Evolutionary conservation across 2,888 invertebrate genomes (phyloP), one percentile per base, ranked within the genome.

Genomic region (Orthonychiurus folsomi): DNA sequence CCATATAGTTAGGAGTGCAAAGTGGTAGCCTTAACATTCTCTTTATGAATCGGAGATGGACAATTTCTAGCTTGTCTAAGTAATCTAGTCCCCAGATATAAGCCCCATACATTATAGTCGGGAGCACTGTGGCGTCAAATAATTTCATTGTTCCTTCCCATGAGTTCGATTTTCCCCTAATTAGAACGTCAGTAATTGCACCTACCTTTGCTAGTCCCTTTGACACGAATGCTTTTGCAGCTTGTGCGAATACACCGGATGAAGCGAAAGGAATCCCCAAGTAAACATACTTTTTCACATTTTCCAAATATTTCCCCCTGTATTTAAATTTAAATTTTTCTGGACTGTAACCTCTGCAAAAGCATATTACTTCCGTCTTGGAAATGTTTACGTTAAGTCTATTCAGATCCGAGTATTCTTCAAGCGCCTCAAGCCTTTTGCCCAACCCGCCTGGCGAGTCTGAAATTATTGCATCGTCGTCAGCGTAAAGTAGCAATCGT

Each of bases 301-400:
- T n/a, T n/a, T n/a, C n/a, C n/a, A n/a, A n/a, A n/a, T n/a, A n/a
- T n/a, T n/a, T n/a, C n/a, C 37, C 37, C 15, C 15, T 37, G 37
- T 37, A 37, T 9, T 5, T 5, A 15, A 37, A 37, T 9, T 5
- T 37, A 37, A 5, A 37, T 37, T 37, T 37, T 9, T 5, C 9
- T 37, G 37, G 15, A n/a, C 18, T 53, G 2, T 15, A 18, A 15
- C 54, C 47, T 28, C 24, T 54, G 5, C n/a, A 18, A 54, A 53
- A 60, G 1, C 53, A 5, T 47, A 54, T 52, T 12, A 60, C 37
- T 27, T 60, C 37, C 24, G 60, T 59, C 47, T 60, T 60, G 0
- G 1, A 1, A 0, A 47, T 3, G 37, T 54, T 60, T 1, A 60
- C 37, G 2, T 37, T 37, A 5, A 37, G 20, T 1, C 5, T 53